Conservation (phyloP, 2,888 invertebrate species). For the Drosophila formosana region DNA sequence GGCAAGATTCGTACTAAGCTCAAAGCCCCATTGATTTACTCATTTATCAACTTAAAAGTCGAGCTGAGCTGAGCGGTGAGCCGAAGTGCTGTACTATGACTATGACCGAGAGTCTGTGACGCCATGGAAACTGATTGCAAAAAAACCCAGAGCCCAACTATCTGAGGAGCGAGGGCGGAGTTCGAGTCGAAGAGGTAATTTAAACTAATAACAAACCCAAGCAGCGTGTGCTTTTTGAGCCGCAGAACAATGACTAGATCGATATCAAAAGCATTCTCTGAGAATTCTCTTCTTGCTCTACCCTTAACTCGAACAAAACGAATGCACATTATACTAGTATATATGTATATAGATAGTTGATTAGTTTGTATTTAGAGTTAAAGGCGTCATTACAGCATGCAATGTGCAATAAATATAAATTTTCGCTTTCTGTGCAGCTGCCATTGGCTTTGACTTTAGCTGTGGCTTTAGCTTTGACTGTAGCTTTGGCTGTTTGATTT, state of each 20-base stretch:
- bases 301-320: neutral
- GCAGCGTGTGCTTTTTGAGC: conserved; percentile 48
- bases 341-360: conserved; percentile 3
- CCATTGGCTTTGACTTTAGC: conserved; percentile 7
- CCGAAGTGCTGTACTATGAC: conserved; percentile 19
- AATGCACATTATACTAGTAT: neutral
- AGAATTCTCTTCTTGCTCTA: neutral
- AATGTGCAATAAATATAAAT: conserved; percentile 50
- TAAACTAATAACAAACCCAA: conserved; percentile 44
- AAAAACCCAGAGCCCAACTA: conserved; percentile 66
- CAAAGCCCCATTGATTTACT: conserved; percentile 66
- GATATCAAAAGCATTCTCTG: conserved; percentile 53
- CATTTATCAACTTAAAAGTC: conserved; percentile 69
- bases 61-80: conserved; percentile 14
- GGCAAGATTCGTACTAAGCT: conserved; percentile 73
- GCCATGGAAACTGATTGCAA: conserved; percentile 55
- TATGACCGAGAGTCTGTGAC: conserved; percentile 50
- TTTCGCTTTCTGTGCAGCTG: conserved; percentile 55
- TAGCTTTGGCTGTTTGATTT: conserved; percentile 28
- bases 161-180: neutral
- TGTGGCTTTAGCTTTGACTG: neutral
- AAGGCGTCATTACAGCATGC: conserved; percentile 46
- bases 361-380: conserved; percentile 30
- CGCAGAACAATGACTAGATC: conserved; percentile 70
- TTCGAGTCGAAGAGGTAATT: neutral